Conservation (phyloP, 2,888 invertebrate genomes). For the Drosophila paracracens region DNA sequence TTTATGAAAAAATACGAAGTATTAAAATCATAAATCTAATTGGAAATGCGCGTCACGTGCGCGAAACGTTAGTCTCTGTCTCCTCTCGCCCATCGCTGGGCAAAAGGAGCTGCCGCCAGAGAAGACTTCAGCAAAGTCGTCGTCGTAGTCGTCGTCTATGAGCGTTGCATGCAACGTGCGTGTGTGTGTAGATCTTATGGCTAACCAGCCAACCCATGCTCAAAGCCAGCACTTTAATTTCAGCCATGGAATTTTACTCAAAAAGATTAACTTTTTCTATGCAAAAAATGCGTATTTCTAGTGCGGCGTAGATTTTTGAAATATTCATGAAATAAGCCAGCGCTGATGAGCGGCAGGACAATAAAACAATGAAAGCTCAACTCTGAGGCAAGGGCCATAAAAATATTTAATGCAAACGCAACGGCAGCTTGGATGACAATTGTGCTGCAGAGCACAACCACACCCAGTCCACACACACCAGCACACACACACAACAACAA, state of each 20-base stretch:
- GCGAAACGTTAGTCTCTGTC: constrained; percentile 78
- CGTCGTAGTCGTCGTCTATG: constrained; percentile 27
- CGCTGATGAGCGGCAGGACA: constrained; percentile 60
- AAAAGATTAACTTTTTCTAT: constrained; percentile 77
- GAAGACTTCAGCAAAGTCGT: not conserved
- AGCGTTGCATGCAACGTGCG: constrained; percentile 60
- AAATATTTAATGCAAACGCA: constrained; percentile 77
- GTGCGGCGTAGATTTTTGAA: constrained; percentile 64
- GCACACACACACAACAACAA: constrained; percentile 5
- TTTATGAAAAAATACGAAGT: constrained; percentile 83
- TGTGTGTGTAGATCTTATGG: constrained; percentile 32
- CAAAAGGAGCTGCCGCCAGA: constrained; percentile 38
- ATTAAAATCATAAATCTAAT: constrained; percentile 82
- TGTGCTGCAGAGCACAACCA: constrained; percentile 41
- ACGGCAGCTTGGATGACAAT: constrained; percentile 58
- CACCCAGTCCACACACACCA: constrained; percentile 13
- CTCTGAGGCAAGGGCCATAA: constrained; percentile 64
- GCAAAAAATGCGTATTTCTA: constrained; percentile 53
- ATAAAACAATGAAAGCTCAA: constrained; percentile 78
- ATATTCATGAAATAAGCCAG: constrained; percentile 70
- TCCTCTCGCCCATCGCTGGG: constrained; percentile 34
- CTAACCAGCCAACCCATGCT: constrained; percentile 12
- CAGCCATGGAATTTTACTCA: constrained; percentile 69
- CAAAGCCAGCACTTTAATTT: constrained; percentile 65
- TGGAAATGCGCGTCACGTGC: constrained; percentile 82